Conservation (phyloP, 2,113 vertebrate genomes). For the Mesocricetus auratus region DNA sequence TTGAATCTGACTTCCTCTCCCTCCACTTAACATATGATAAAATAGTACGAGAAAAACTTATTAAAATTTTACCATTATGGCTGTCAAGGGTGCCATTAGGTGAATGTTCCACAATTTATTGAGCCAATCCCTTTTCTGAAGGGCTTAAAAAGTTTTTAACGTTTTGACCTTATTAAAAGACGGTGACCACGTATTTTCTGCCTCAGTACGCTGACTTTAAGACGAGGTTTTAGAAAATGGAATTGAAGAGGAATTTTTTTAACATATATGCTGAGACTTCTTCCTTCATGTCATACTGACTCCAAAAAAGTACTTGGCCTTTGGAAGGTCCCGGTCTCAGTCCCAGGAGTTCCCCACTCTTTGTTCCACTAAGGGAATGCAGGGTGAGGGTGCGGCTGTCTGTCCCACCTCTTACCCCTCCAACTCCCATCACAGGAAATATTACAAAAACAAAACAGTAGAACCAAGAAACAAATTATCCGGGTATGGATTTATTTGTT, state of each 20-base stretch:
- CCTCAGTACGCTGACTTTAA: not conserved
- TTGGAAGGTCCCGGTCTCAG: rapidly evolving
- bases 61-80: not conserved
- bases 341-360: not conserved
- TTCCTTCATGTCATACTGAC: not conserved
- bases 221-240: not conserved
- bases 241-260: not conserved
- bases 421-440: not conserved
- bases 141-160: not conserved
- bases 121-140: not conserved
- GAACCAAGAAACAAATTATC: not conserved
- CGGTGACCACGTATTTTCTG: rapidly evolving
- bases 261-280: not conserved
- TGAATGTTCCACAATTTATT: not conserved
- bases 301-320: not conserved
- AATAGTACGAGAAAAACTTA: not conserved
- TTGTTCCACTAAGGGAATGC: rapidly evolving
- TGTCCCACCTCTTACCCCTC: not conserved
- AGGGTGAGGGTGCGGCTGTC: rapidly evolving
- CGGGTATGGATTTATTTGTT: not conserved
- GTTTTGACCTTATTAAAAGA: not conserved
- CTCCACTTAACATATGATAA: not conserved
- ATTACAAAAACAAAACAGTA: not conserved
- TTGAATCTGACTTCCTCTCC: not conserved
- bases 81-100: rapidly evolving